phyloP scores from a whole-genome alignment of 1,140 invertebrate species.

The Drusus annulatus region DNA sequence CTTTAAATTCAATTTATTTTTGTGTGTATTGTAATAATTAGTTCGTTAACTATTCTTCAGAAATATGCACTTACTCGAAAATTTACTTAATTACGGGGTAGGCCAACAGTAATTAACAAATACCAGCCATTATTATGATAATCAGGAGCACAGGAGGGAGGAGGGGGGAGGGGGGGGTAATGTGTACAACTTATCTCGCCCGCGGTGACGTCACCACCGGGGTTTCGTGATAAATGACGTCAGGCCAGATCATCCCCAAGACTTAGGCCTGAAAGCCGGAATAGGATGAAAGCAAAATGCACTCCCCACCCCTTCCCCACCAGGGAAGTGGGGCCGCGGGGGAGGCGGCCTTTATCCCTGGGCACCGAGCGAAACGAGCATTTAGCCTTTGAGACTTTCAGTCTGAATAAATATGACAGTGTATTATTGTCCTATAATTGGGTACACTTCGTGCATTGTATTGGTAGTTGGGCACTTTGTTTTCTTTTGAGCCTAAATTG shows the following conservation, averaged over 20 bases:
- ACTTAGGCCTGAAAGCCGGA: constrained; percentile 11
- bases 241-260: constrained; percentile 29
- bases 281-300: constrained; percentile 17
- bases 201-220: constrained; percentile 39
- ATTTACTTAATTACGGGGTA: not conserved
- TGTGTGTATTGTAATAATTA: too few species aligned
- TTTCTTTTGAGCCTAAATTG: too few species aligned
- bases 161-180: constrained; percentile 2
- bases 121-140: constrained; percentile 18
- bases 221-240: constrained; percentile 53
- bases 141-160: not conserved
- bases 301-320: not conserved
- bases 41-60: too few species aligned
- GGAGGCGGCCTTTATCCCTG: constrained; percentile 11
- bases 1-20: too few species aligned
- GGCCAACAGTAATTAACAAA: not conserved
- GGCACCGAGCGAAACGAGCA: constrained; percentile 25
- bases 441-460: constrained; percentile 13
- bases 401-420: constrained; percentile 16
- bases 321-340: not conserved
- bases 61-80: too few species aligned
- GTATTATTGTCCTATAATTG: constrained; percentile 22
- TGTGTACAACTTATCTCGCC: constrained; percentile 54
- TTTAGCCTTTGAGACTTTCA: constrained; percentile 34
- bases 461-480: not conserved